phyloP scores from a whole-genome alignment of 2,113 vertebrate species.

The Prietella phreatophila region DNA sequence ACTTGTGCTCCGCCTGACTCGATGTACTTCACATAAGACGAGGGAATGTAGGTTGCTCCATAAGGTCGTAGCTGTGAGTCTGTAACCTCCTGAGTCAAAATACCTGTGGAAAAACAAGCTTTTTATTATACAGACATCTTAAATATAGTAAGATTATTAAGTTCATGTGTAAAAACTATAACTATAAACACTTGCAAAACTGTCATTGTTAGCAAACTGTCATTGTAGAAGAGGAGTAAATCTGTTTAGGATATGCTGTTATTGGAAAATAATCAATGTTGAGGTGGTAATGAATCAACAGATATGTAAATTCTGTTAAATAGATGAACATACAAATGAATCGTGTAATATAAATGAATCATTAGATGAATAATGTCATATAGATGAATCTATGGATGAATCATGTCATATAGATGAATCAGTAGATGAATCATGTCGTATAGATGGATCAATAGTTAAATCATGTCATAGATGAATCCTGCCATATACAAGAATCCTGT shows the following conservation, averaged over 20 bases:
- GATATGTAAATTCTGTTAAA: not conserved
- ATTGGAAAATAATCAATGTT: not conserved
- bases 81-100: conserved; percentile 72
- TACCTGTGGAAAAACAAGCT: conserved; percentile 58
- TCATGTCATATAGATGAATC: not conserved
- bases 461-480: not conserved
- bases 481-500: not conserved
- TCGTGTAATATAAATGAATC: not conserved
- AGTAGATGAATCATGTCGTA: not conserved
- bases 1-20: conserved; percentile 78
- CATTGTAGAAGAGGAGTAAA: not conserved
- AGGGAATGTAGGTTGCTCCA: conserved; percentile 74
- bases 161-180: not conserved
- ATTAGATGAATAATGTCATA: not conserved
- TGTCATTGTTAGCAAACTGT: not conserved
- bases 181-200: not conserved
- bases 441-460: not conserved
- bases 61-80: conserved; percentile 66
- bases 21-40: conserved; percentile 76
- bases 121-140: not conserved
- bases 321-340: not conserved
- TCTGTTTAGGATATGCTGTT: not conserved
- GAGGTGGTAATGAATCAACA: not conserved
- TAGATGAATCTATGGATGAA: not conserved
- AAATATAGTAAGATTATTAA: not conserved